A percentile compares a stretch with the other conserved stretches of the same genome.
phyloP scores from a whole-genome alignment of 2,797 vertebrate genomes.

The Numenius phaeopus region DNA sequence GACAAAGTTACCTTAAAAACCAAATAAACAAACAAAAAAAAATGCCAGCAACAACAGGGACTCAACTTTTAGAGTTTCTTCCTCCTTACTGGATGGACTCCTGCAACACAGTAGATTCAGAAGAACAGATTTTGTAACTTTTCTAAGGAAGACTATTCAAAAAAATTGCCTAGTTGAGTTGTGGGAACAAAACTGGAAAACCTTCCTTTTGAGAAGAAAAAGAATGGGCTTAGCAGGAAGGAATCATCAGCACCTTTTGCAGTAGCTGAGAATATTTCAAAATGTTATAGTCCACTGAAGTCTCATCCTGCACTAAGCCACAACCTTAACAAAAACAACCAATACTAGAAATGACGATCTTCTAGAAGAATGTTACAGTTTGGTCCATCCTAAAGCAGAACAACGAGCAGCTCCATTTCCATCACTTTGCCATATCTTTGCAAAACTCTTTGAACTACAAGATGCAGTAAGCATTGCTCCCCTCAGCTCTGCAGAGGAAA shows the following conservation, averaged over 20 bases:
- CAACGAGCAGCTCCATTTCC: not conserved
- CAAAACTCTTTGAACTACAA: not conserved
- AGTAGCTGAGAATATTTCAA: not conserved
- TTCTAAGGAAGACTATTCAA: not conserved
- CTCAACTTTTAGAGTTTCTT: not conserved
- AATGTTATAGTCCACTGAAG: not conserved
- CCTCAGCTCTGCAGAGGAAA: not conserved
- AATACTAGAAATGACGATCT: not conserved
- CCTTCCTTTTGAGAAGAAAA: not conserved
- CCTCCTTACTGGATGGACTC: not conserved
- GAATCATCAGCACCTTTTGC: not conserved
- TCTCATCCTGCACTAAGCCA: not conserved
- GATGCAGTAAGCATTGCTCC: not conserved
- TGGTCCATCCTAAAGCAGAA: not conserved
- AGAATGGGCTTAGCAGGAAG: not conserved
- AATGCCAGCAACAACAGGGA: not conserved
- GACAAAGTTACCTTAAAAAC: not conserved
- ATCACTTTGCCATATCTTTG: not conserved
- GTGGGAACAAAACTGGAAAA: not conserved
- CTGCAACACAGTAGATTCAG: not conserved
- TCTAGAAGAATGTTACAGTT: not conserved
- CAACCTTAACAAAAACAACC: not conserved
- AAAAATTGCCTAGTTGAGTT: not conserved
- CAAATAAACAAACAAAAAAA: not conserved
- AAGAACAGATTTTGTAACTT: not conserved